Evolutionary conservation across 2,888 invertebrate genomes (phyloP), one percentile per base, ranked within the genome.

Genomic region (Serripes groenlandicus): DNA sequence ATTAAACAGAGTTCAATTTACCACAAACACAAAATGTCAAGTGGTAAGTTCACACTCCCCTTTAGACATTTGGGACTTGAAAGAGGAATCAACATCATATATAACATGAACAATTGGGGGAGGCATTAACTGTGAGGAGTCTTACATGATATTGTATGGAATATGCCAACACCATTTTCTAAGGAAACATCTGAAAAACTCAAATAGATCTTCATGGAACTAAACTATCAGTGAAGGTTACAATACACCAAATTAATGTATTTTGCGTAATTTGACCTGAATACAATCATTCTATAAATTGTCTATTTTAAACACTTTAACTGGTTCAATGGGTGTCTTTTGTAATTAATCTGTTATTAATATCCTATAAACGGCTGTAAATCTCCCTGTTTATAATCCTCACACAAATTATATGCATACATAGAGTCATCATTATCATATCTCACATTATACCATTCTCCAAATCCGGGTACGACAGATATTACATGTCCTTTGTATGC

Each of bases 391-490:
- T 30, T 75, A 23, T 80, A 70, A n/a, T 78, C 78, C 28, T 66
- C 58, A 26, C 30, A 34, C 49, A 78, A 74, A 68, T 73, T 78
- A 23, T 54, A 80, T 4, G 68, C 71, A 81, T 76, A 81, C 26
- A 76, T 60, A 26, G 66, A 62, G n/a, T 49, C 37, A 56, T 81
- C 81, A 58, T 37, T 56, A 18, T 76, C 66, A 71, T 81, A 71
- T 56, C 56, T 62, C 0, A 68, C 37, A 58, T 81, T 81, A 34
- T 81, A 81, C 81, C 81, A 81, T 11, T 75, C 72, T 26, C 37
- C 26, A 64, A 81, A 81, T 49, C 81, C 81, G 3, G 75, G 81
- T 2, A 81, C 81, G 18, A 81, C 54, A 49, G 42, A 66, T 15
- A 81, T 76, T 7, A 81, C 81, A 21, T 11, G n/a, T 9, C 28